These are phyloP conservation scores for Pogonocherus hispidulus DNA, from an alignment of 2,888 invertebrate genomes.

Conservation along the genomic window DNA sequence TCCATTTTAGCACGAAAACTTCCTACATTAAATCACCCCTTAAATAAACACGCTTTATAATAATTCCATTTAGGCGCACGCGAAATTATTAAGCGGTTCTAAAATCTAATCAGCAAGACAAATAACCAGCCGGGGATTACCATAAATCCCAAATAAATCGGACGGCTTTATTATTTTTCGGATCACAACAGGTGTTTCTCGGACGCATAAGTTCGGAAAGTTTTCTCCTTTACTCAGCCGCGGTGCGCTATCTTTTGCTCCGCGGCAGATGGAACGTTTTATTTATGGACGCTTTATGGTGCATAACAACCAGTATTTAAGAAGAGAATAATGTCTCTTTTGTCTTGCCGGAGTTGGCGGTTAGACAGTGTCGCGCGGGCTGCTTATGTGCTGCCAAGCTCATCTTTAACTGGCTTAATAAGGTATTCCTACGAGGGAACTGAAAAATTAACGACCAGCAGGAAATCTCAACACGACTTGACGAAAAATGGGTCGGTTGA, in stretches of 20 bases:
- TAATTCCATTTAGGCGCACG: conserved; percentile 25
- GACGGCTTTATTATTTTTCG: conserved; percentile 42
- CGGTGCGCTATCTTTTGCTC: conserved; percentile 40
- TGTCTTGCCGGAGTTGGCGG: not conserved
- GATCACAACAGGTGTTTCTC: conserved; percentile 48
- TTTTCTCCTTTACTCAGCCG: conserved; percentile 37
- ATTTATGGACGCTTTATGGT: conserved; percentile 35
- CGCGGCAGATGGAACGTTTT: conserved; percentile 45
- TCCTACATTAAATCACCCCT: conserved; percentile 1
- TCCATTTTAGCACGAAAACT: not conserved
- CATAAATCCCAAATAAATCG: conserved; percentile 24
- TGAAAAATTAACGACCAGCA: too few relatives aligned
- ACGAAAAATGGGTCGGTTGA: too few relatives aligned
- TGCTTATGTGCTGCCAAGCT: not conserved
- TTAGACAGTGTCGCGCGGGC: conserved; percentile 12
- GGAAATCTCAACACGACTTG: too few relatives aligned
- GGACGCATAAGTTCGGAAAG: conserved; percentile 38
- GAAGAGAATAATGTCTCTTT: conserved; percentile 16
- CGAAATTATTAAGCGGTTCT: conserved; percentile 23
- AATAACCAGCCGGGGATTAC: conserved; percentile 19
- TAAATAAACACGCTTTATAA: conserved; percentile 27
- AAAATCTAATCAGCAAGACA: conserved; percentile 27
- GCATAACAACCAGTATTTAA: conserved; percentile 12
- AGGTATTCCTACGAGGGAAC: too few relatives aligned
- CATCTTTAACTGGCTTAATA: too few relatives aligned